phyloP scores from a whole-genome alignment of 1,140 invertebrate genomes.

The Drosophila gunungcola region DNA sequence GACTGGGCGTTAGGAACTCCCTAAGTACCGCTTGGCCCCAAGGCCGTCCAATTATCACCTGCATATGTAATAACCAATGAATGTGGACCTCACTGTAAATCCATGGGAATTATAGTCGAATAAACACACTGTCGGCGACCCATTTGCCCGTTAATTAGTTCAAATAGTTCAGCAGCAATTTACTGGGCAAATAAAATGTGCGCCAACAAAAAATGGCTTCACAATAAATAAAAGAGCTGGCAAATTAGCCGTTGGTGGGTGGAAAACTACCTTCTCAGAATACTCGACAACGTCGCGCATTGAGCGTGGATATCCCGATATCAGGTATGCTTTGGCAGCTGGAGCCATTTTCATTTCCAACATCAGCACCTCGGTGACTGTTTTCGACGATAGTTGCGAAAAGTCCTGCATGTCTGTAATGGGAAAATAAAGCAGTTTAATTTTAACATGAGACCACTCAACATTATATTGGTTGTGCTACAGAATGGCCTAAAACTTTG shows the following conservation, averaged over 20 bases:
- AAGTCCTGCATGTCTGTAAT: conserved; percentile 92
- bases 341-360: conserved; percentile 97
- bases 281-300: conserved; percentile 96
- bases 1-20: conserved; percentile 4
- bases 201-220: conserved; percentile 43
- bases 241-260: conserved; percentile 1
- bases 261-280: conserved; percentile 90
- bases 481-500: too few relatives aligned
- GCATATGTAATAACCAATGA: conserved; percentile 18
- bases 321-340: conserved; percentile 95
- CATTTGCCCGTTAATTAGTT: conserved; percentile 74
- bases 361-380: conserved; percentile 94
- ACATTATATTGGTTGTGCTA: too few relatives aligned
- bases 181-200: conserved; percentile 50
- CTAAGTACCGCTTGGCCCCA: conserved; percentile 6
- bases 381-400: conserved; percentile 92
- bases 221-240: conserved; percentile 37
- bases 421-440: not conserved
- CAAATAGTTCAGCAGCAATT: conserved; percentile 66
- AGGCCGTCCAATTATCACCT: conserved; percentile 41
- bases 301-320: conserved; percentile 97
- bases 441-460: too few relatives aligned
- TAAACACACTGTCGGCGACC: conserved; percentile 51
- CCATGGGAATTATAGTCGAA: conserved; percentile 58
- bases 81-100: conserved; percentile 38